Conservation (phyloP, 1,140 invertebrate species). For the Kradibia gibbosae region DNA sequence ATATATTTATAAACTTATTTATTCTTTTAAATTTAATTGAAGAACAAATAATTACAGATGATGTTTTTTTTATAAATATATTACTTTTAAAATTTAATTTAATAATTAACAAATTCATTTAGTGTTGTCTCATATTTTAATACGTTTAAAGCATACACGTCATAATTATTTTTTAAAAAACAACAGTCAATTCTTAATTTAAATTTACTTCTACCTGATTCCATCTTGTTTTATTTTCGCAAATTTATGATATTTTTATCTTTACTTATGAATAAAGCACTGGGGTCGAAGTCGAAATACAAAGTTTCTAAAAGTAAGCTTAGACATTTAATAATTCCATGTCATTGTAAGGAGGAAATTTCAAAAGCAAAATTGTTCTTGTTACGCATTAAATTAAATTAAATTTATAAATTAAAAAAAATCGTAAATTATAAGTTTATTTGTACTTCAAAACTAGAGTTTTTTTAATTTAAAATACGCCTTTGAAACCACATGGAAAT, state of each 20-base stretch:
- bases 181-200: not conserved
- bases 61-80: not conserved
- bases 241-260: not conserved
- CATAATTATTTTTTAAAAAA: not conserved
- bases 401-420: not conserved
- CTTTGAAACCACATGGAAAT: not conserved
- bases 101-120: not conserved
- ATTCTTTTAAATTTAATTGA: not conserved
- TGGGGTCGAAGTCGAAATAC: not conserved
- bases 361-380: not conserved
- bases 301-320: not conserved
- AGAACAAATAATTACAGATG: not conserved
- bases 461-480: not conserved
- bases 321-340: not conserved
- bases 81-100: not conserved
- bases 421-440: not conserved
- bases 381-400: not conserved
- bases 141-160: not conserved
- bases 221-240: not conserved
- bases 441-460: not conserved
- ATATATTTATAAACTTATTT: too few relatives aligned
- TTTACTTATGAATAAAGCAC: not conserved
- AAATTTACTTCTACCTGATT: not conserved
- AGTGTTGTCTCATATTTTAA: not conserved
- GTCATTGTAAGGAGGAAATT: not conserved